Conservation (phyloP, 2,113 vertebrate genomes). For the Pongo abelii region DNA sequence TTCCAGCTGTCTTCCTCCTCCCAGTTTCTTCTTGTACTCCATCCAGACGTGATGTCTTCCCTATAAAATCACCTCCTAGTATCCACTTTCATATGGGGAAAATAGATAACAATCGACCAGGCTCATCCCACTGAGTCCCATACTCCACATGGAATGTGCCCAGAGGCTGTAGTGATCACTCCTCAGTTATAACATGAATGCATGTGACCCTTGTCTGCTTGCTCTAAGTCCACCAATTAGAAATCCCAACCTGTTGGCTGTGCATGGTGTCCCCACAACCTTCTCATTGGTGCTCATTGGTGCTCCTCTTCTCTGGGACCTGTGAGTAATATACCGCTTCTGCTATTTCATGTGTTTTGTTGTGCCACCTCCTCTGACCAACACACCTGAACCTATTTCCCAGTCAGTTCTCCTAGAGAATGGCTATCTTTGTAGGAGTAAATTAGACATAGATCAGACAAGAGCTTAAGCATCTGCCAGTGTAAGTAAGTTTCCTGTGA, state of each 20-base stretch:
- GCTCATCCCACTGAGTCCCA: not conserved
- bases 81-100: not conserved
- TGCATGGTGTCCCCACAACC: rapidly evolving
- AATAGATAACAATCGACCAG: not conserved
- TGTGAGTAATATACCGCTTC: not conserved
- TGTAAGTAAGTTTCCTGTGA: not conserved
- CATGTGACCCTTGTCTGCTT: not conserved
- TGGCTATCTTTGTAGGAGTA: too few relatives aligned
- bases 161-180: not conserved
- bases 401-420: not conserved
- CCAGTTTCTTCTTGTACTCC: not conserved
- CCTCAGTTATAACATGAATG: not conserved
- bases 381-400: not conserved
- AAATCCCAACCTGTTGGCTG: not conserved
- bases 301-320: not conserved
- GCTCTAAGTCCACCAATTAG: not conserved
- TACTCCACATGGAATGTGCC: not conserved
- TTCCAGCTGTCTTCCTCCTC: not conserved
- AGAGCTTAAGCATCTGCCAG: not conserved
- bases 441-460: not conserved
- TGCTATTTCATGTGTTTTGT: not conserved
- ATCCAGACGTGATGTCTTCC: not conserved
- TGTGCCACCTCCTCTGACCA: not conserved
- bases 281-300: not conserved
- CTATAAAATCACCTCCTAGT: not conserved